Base-by-base conservation (phyloP, 2,797 vertebrate genomes). In the Eutrigla gurnardus region DNA sequence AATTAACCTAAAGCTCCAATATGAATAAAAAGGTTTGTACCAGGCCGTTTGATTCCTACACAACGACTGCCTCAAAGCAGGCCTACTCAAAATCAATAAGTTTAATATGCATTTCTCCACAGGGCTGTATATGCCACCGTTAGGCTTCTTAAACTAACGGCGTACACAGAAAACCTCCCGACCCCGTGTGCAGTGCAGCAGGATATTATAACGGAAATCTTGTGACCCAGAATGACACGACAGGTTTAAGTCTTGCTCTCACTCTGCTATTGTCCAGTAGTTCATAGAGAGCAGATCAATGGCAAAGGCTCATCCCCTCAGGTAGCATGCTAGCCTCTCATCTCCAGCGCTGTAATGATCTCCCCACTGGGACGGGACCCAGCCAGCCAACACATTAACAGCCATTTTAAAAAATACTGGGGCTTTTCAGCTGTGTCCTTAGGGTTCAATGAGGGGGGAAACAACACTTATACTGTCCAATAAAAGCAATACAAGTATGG, bases 341-440 rank as follows among this genome's bases (percentile, higher is more conserved):
- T 91, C 89, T 90, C 75, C 61, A 70, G 72, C 78, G 49, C 82
- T 79, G 75, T 86, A 92, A 91, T 87, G 78, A 88, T 81, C 84
- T 80, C 74, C 86, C 92, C 85, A 83, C 74, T 88, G 91, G 87
- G 88, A 92, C 78, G 14, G 70, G 73, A 84, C 70, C 14, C 67
- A 83, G 84, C 61, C 82, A 86, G 82, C 79, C 54, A 89, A 83
- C 84, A 89, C 90, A 92, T 92, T 87, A 93, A 88, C 86, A 86
- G 81, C 75, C 88, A 84, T 86, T 86, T 90, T 62, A 17, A 83
- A 90, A 77, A 78, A 85, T 70, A 77, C 47, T 1, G 18, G 73
- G 52, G 76, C 68, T 89, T 86, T 89, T 83, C 66, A 60, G 72
- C 76, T n/a, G 62, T 54, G 71, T 86, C 85, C 86, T 83, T 47